These are phyloP conservation scores for Patella caerulea DNA, from an alignment of 2,888 invertebrate species.

Conservation along the genomic window DNA sequence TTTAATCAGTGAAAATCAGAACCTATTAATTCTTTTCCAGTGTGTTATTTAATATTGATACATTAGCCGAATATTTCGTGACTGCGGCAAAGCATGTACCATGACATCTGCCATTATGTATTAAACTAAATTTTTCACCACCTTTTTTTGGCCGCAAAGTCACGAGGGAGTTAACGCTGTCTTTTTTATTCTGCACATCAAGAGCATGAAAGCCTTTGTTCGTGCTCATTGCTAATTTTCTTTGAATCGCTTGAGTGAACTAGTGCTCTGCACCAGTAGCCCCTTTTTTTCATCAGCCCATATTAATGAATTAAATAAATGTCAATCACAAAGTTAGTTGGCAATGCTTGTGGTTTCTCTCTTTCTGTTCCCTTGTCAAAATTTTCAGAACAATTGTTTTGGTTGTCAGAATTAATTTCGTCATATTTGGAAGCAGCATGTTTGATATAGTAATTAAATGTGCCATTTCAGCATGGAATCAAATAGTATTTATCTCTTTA, in stretches of 20 bases:
- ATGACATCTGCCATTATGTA: not conserved
- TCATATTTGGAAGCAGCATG: not conserved
- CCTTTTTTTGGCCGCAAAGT: not conserved
- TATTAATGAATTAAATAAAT: conserved; percentile 29
- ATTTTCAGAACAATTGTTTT: not conserved
- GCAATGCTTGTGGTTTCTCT: conserved; percentile 8
- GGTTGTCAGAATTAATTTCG: not conserved
- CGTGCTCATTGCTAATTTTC: conserved; percentile 10
- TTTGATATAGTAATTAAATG: conserved; percentile 1
- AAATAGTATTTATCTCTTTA: conserved; percentile 2
- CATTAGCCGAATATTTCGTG: not conserved
- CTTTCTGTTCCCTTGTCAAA: not conserved
- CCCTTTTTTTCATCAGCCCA: conserved; percentile 17
- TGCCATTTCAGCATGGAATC: conserved; percentile 2
- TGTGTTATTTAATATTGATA: not conserved
- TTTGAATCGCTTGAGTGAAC: conserved; percentile 9
- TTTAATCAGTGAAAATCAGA: not conserved
- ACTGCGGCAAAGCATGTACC: no score
- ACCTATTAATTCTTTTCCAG: not conserved
- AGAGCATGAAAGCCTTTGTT: not conserved
- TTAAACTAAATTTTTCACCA: not conserved
- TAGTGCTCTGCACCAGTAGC: not conserved
- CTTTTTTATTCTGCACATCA: not conserved
- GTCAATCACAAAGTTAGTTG: conserved; percentile 15
- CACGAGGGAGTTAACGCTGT: not conserved